Percentiles rank a stretch among this genome's conserved stretches.
These are phyloP conservation scores for Dendrolimus pini DNA, from an alignment of 2,888 invertebrate species.

Conservation along the genomic window DNA sequence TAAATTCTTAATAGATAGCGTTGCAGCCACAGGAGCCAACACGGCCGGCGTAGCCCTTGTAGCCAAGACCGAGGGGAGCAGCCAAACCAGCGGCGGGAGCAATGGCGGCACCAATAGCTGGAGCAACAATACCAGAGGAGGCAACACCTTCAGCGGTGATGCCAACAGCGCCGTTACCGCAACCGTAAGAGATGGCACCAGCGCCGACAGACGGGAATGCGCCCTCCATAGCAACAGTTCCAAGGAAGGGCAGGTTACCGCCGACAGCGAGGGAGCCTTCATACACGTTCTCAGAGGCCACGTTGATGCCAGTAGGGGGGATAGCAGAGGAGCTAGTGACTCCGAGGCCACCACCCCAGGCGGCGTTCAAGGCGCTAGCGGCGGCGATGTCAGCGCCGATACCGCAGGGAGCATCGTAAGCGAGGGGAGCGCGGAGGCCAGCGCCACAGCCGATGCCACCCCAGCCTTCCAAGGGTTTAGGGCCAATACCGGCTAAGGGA, in stretches of 20 bases:
- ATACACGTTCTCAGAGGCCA: constrained; percentile 37
- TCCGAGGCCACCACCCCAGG: constrained; percentile 35
- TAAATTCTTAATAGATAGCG: neutral
- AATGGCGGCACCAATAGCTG: constrained; percentile 4
- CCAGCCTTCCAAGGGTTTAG: constrained; percentile 9
- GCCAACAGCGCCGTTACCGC: constrained; percentile 30
- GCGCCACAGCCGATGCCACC: constrained; percentile 7
- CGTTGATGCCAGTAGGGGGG: constrained; percentile 34
- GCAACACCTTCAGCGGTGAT: constrained; percentile 19
- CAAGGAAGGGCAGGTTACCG: constrained; percentile 43
- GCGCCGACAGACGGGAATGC: constrained; percentile 33
- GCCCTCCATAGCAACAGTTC: constrained; percentile 37
- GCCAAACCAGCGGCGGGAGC: constrained; percentile 12
- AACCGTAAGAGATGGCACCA: constrained; percentile 35
- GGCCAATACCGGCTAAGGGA: neutral
- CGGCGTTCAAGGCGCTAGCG: constrained; percentile 22
- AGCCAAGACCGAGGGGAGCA: constrained; percentile 5
- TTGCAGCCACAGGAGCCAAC: neutral
- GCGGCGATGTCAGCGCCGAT: constrained; percentile 8
- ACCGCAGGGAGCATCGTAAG: constrained; percentile 5
- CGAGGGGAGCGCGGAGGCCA: neutral
- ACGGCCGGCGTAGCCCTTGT: constrained; percentile 1
- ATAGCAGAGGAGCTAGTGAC: constrained; percentile 34
- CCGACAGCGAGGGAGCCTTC: constrained; percentile 33
- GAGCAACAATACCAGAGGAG: constrained; percentile 10